Evolutionary conservation across 2,888 invertebrate genomes (phyloP), one percentile per base, ranked within the genome.

Genomic region (Hypselothyrea guttata): DNA sequence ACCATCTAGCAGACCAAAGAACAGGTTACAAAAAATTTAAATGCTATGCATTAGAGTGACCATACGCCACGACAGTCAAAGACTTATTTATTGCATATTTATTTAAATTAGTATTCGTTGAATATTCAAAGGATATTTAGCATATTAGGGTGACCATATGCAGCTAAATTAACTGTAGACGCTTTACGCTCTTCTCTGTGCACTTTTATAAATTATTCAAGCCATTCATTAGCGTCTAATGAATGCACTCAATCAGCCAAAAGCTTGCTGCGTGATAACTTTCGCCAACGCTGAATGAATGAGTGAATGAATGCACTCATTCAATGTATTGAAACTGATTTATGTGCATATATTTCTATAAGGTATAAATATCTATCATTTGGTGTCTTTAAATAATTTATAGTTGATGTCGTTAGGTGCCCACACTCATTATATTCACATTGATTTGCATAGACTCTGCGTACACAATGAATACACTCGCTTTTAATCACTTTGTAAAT

Each of bases 401-500:
- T 22, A 22, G 22, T 22, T 22, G 22, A 22, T 22, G 5, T 22
- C 22, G 22, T 22, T 22, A 22, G 5, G 5, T 22, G 22, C 22
- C 22, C 22, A 22, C 22, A 22, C 3, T 22, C 22, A 22, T 22
- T 22, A 22, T 22, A 22, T 22, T 22, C 22, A 22, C 38, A 38
- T 38, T 16, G n/a, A 16, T 38, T 38, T 16, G 38, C 38, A 38
- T 38, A 16, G 11, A 18, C 8, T 16, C 2, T 22, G 3, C 28
- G 37, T 30, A 11, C 15, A 35, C 16, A 30, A 9, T 27, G 28
- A 15, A 42, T 45, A 40, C 56, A 27, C 37, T 33, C 18, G 33
- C 15, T 46, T 63, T 62, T 56, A 47, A 56, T 28, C 70, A 63
- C 63, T 63, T 69, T 67, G 71, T 68, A 70, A 68, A 64, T 65